phyloP scores from a whole-genome alignment of 1,140 invertebrate species.

The Reticulitermes speratus region DNA sequence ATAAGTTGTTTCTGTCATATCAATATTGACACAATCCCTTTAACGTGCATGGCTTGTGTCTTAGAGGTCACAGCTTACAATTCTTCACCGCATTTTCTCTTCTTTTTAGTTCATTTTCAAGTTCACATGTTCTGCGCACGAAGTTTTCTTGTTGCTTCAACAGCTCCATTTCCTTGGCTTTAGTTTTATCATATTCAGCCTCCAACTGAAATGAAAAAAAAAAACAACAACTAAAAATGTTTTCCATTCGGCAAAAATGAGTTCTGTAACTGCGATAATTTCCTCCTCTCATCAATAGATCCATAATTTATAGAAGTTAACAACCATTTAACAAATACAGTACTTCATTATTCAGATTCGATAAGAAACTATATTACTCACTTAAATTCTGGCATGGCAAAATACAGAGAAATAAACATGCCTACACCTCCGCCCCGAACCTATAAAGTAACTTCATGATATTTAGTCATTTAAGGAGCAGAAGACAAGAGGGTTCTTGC shows the following conservation, averaged over 20 bases:
- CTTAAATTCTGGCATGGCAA: not conserved
- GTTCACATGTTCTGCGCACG: not conserved
- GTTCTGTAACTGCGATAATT: not conserved
- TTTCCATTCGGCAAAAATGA: not conserved
- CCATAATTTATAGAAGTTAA: not conserved
- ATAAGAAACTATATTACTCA: not conserved
- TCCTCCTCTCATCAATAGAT: too few species aligned
- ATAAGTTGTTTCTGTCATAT: too few species aligned
- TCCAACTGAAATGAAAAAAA: not conserved
- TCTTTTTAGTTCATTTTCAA: not conserved
- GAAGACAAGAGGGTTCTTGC: too few species aligned
- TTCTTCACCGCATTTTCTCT: not conserved
- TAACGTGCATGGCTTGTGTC: too few species aligned
- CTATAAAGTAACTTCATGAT: too few species aligned
- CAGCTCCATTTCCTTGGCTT: not conserved
- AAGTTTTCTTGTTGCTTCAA: conserved; percentile 1
- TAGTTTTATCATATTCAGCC: not conserved
- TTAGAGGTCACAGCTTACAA: not conserved
- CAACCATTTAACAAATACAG: not conserved
- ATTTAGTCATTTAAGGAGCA: too few species aligned
- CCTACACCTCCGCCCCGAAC: too few species aligned
- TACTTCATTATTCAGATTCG: not conserved
- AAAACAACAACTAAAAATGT: not conserved
- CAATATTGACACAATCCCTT: too few species aligned
- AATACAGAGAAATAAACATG: too few species aligned